A percentile compares a stretch with the other conserved stretches of the same genome.
phyloP scores from a whole-genome alignment of 1,140 invertebrate species.

The Sesamia nonagrioides region DNA sequence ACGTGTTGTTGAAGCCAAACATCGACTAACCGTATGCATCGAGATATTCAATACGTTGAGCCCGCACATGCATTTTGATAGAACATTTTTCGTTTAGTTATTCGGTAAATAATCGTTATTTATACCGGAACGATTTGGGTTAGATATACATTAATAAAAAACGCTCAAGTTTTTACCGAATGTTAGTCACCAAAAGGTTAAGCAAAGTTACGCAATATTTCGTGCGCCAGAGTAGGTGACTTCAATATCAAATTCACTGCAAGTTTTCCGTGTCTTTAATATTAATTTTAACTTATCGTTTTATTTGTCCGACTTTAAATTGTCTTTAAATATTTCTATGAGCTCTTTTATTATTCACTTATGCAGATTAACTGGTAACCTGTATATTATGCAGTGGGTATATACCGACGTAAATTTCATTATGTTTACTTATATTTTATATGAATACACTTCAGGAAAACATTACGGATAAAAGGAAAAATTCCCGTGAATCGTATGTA shows the following conservation, averaged over 20 bases:
- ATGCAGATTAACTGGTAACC: no score
- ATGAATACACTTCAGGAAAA: constrained; percentile 3
- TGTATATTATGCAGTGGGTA: no score
- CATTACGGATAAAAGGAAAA: neutral
- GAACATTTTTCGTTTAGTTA: no score
- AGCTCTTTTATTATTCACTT: no score
- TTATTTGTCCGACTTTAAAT: no score
- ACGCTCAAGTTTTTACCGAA: neutral
- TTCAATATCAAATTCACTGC: neutral
- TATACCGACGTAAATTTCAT: no score
- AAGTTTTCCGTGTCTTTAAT: neutral
- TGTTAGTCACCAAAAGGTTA: neutral
- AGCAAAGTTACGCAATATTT: constrained; percentile 8
- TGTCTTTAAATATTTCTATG: no score
- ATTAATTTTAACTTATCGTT: no score
- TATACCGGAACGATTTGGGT: neutral
- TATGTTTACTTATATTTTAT: neutral
- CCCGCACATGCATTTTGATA: no score
- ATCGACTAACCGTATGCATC: no score
- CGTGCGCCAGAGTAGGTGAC: neutral
- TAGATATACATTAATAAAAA: neutral
- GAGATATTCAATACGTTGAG: no score
- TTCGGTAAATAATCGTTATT: neutral
- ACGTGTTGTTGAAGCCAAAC: neutral
- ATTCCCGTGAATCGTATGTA: neutral